Evolutionary conservation across 2,113 vertebrate species (phyloP), one percentile per base, ranked within the genome.

Genomic region (Romanogobio albipinnatus): DNA sequence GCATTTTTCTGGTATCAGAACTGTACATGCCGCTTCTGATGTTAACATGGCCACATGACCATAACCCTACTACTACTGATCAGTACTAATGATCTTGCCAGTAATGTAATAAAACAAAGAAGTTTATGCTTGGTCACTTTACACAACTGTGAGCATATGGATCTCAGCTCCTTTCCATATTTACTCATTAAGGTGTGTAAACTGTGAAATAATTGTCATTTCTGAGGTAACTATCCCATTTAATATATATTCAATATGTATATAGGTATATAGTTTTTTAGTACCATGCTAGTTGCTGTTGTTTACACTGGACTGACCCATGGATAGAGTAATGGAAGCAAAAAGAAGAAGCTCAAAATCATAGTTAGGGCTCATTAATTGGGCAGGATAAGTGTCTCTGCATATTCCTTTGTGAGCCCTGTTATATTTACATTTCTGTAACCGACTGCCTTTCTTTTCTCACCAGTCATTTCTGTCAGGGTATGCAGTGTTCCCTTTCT

Each of bases 361-460:
- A n/a, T 77, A 85, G 81, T 87, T 83, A 51, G 36, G 68, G 64
- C 78, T 86, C 64, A 80, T 83, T 88, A 81, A 88, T 68, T 83
- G 49, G 81, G 51, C 76, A 76, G 62, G 17, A 71, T 81, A 24
- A 62, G 43, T 76, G 81, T 81, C 83, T 85, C 53, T 86, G 84
- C 70, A 81, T 47, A 86, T 86, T 81, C 87, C 70, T 73, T 82
- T 86, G 85, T 84, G 77, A 81, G 71, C 70, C 24, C 68, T 68
- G 58, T 53, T 76, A 53, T 87, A 83, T 89, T 89, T 89, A 89
- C 84, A 87, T 85, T 89, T 87, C 76, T 87, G 76, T 81, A 83
- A 76, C 70, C 61, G 68, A n/a, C 76, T 87, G 83, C 76, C 79
- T 85, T 82, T 87, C 86, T 85, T 78, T 49, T 29, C 73, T 82